Evolutionary conservation across 2,797 vertebrate genomes (phyloP).

Genomic region (Gouania willdenowi): DNA sequence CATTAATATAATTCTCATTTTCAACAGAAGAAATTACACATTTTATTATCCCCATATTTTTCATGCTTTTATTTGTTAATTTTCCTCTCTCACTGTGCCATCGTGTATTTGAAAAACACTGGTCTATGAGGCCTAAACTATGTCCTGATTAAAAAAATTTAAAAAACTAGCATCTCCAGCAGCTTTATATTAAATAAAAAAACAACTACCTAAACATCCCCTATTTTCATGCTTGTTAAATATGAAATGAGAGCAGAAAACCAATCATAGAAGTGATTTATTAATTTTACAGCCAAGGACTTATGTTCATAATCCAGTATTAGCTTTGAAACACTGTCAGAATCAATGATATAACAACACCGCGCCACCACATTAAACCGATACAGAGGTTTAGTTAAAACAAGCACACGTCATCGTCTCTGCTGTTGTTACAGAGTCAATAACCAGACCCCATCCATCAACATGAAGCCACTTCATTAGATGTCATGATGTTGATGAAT

Average conservation of each 20-base stretch:
- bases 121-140: too few species aligned
- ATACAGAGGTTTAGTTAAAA: constrained; percentile 34
- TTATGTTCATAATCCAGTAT: constrained; percentile 23
- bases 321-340: constrained; percentile 9
- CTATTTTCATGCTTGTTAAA: constrained; percentile 12
- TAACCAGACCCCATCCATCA: constrained; percentile 7
- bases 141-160: too few species aligned
- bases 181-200: too few species aligned
- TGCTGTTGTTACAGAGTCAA: constrained; percentile 10
- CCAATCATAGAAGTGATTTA: constrained; percentile 35
- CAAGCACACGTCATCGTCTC: constrained; percentile 6
- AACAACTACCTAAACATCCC: too few species aligned
- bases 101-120: too few species aligned
- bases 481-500: neutral
- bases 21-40: too few species aligned
- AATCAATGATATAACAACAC: constrained; percentile 16
- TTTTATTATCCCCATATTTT: too few species aligned
- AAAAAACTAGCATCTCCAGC: too few species aligned
- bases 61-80: too few species aligned
- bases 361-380: constrained; percentile 15
- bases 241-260: constrained; percentile 4
- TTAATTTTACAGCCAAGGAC: too few species aligned
- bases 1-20: too few species aligned
- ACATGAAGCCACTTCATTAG: constrained; percentile 4
- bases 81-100: too few species aligned